Evolutionary conservation across 1,140 invertebrate species (phyloP), one percentile per base, ranked within the genome.

Genomic region (Nomia melanderi): DNA sequence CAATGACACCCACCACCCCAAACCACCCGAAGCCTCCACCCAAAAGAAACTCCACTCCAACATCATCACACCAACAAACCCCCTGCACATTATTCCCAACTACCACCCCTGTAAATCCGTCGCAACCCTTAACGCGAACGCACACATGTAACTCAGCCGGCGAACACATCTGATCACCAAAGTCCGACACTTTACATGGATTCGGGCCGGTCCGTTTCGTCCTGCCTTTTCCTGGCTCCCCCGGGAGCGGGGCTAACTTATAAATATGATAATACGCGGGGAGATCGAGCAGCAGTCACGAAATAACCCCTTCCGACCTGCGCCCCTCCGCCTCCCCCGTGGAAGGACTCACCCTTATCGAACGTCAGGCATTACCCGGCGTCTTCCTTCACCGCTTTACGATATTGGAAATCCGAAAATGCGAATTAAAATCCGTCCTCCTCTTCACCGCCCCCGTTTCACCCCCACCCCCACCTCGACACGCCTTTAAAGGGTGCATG

Each of bases 351-450:
- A 75, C 80, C 82, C 78, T 82, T 83, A 83, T 84, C 83, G 82
- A 84, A 78, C 83, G 67, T 79, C 82, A 88, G 80, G 74, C 82
- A 81, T 80, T 83, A 83, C 79, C 85, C 82, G 79, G 78, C 83
- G 83, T 85, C 81, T 81, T 86, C 82, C 86, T 63, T 83, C 82
- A 56, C 54, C 77, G 78, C 64, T 80, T 82, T 81, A 80, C 79
- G 81, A 87, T 89, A 89, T 89, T 88, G 88, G 86, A 89, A 88
- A 89, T 88, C 84, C 86, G 85, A 87, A 87, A 85, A 88, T 86
- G 85, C 83, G 88, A 88, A 83, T 89, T 89, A 84, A 89, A 89
- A 84, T 88, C 79, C 82, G 56, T 76, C 73, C 78, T 39, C 67
- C 36, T 66, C 78, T 64, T 65, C 47, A 1, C 44, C 4, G 20